These are phyloP conservation scores for Megalurothrips usitatus DNA, from an alignment of 2,888 invertebrate genomes.

Conservation along the genomic window DNA sequence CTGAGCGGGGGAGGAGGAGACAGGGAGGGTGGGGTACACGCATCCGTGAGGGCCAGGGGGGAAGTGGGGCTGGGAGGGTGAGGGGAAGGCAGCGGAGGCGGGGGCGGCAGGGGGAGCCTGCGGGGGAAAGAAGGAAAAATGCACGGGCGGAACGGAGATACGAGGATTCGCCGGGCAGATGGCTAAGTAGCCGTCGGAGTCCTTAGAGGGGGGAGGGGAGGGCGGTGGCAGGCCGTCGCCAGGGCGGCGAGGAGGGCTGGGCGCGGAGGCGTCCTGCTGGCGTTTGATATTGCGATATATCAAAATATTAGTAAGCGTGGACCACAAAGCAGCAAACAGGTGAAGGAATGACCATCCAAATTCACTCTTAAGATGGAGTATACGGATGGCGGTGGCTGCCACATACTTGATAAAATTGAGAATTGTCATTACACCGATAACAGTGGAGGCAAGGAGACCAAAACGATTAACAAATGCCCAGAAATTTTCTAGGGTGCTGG, in stretches of 20 bases:
- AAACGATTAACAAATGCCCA: not conserved
- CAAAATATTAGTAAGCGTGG: not conserved
- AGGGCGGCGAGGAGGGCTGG: not conserved
- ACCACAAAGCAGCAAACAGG: not conserved
- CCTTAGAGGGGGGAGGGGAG: not conserved
- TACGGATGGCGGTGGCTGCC: not conserved
- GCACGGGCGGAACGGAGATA: too few relatives aligned
- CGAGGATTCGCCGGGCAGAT: too few relatives aligned
- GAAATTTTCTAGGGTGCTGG: not conserved
- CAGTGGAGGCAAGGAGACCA: not conserved
- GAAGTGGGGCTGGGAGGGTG: too few relatives aligned
- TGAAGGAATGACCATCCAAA: not conserved
- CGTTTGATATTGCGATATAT: not conserved
- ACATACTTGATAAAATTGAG: not conserved
- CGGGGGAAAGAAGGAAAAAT: too few relatives aligned
- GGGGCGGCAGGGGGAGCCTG: too few relatives aligned
- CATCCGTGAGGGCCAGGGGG: too few relatives aligned
- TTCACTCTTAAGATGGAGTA: not conserved
- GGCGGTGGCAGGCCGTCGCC: not conserved
- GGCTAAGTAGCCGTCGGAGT: too few relatives aligned
- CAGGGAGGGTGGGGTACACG: too few relatives aligned
- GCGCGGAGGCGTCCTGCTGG: not conserved
- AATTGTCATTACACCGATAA: not conserved
- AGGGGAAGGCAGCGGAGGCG: too few relatives aligned
- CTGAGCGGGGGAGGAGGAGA: too few relatives aligned